Evolutionary conservation across 2,888 invertebrate species (phyloP).

Genomic region (Drosophila nr. perissopoda): DNA sequence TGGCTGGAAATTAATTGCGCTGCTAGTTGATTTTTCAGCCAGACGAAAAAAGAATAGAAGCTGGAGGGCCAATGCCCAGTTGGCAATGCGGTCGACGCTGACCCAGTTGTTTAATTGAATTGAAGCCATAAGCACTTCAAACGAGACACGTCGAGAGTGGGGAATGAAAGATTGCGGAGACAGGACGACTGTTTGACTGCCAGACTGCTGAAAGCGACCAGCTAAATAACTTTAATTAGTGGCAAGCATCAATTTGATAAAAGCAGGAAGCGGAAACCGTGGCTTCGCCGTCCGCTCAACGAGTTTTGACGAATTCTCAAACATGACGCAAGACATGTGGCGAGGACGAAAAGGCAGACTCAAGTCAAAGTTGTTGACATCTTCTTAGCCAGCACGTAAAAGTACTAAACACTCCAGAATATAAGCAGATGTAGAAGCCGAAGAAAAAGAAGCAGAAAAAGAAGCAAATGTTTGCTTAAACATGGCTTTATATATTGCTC

Average conservation of each 20-base stretch:
- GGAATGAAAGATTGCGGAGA: slow-evolving; percentile 56
- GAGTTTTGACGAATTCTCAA: slow-evolving; percentile 43
- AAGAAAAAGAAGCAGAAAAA: slow-evolving; percentile 10
- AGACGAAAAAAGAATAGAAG: slow-evolving; percentile 18
- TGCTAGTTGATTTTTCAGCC: slow-evolving; percentile 55
- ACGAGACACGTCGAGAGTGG: slow-evolving; percentile 23
- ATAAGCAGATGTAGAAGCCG: slow-evolving; percentile 7
- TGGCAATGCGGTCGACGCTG: slow-evolving; percentile 64
- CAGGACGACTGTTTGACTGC: slow-evolving; percentile 25
- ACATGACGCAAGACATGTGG: slow-evolving; percentile 47
- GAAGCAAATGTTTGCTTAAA: slow-evolving; percentile 53
- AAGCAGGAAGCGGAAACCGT: slow-evolving; percentile 52
- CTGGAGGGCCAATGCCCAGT: slow-evolving; percentile 15
- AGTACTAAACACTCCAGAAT: slow-evolving; percentile 62
- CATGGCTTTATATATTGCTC: slow-evolving; percentile 25
- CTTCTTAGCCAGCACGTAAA: slow-evolving; percentile 76
- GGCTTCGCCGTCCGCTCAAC: slow-evolving; percentile 38
- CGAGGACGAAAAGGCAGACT: background rate
- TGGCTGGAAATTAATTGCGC: slow-evolving; percentile 72
- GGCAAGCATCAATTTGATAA: slow-evolving; percentile 32
- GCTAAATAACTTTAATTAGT: slow-evolving; percentile 76
- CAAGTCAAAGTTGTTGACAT: slow-evolving; percentile 72
- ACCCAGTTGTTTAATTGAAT: slow-evolving; percentile 80
- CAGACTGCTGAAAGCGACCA: slow-evolving; percentile 9
- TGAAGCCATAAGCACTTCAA: slow-evolving; percentile 78